Conservation (phyloP, 2,113 vertebrate genomes). For the Coracopsis vasa region DNA sequence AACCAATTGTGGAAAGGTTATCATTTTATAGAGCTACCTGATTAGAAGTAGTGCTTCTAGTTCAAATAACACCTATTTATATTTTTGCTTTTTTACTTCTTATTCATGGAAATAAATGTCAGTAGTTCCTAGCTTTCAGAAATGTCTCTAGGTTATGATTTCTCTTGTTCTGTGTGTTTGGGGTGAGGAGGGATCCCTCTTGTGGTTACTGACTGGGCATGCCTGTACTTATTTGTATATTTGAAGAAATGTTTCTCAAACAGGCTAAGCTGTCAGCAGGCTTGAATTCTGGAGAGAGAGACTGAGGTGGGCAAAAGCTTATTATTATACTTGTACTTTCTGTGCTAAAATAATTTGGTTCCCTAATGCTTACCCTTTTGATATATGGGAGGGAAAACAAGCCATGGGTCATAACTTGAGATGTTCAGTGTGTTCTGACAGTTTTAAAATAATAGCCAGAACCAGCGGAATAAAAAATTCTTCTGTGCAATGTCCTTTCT, state of each 20-base stretch:
- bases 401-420: neutral
- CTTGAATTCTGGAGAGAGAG: neutral
- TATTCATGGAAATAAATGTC: neutral
- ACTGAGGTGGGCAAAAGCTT: neutral
- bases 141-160: neutral
- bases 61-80: neutral
- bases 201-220: neutral
- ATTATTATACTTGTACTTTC: neutral
- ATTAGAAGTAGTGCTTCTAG: neutral
- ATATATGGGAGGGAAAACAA: neutral
- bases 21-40: neutral
- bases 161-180: neutral
- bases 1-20: neutral
- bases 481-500: neutral
- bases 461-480: neutral
- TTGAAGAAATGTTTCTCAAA: neutral
- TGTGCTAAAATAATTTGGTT: neutral
- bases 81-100: neutral
- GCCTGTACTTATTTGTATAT: neutral
- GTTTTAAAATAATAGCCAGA: neutral
- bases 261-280: neutral
- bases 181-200: neutral
- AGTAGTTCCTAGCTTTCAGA: neutral
- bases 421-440: neutral
- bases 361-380: neutral